These are phyloP conservation scores for Rhyacichthys aspro DNA, from an alignment of 2,797 vertebrate genomes.

Conservation along the genomic window DNA sequence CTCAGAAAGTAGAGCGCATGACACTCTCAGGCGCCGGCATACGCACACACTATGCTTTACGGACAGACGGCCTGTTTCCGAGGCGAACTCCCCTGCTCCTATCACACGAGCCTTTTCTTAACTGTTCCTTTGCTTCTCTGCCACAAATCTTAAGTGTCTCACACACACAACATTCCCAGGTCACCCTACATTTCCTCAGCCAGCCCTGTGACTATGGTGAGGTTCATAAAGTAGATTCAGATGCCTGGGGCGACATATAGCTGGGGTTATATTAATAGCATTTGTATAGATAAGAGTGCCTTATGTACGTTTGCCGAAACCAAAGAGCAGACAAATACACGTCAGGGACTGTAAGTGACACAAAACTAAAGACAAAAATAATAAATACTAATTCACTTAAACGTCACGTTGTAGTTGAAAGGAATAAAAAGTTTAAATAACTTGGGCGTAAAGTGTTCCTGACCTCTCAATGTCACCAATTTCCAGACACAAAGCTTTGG, in stretches of 20 bases:
- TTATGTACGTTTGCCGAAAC: background rate
- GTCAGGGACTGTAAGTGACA: background rate
- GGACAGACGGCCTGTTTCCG: conserved; percentile 71
- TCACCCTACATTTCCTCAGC: conserved; percentile 48
- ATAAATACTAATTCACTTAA: conserved; percentile 25
- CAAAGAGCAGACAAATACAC: too few species aligned
- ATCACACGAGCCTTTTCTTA: conserved; percentile 20
- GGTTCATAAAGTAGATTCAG: conserved; percentile 19
- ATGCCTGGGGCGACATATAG: conserved; percentile 8
- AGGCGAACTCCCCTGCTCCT: conserved; percentile 58
- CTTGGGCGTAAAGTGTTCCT: conserved; percentile 54
- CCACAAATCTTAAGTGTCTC: conserved; percentile 22
- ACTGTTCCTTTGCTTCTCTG: conserved; percentile 4
- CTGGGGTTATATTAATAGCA: conserved; percentile 1
- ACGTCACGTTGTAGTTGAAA: conserved; percentile 29
- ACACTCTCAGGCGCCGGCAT: conserved; percentile 28
- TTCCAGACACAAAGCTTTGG: conserved; percentile 42
- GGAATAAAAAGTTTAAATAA: conserved; percentile 26
- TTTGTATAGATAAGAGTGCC: background rate
- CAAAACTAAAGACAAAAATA: conserved; percentile 19
- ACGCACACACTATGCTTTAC: conserved; percentile 53
- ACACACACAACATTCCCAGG: conserved; percentile 24
- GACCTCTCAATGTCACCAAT: conserved; percentile 62
- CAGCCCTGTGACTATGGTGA: conserved; percentile 19
- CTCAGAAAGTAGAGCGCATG: conserved; percentile 77